Percentiles rank a stretch among this genome's conserved stretches.
These are phyloP conservation scores for Achlya flavicornis DNA, from an alignment of 2,888 invertebrate genomes.

Conservation along the genomic window DNA sequence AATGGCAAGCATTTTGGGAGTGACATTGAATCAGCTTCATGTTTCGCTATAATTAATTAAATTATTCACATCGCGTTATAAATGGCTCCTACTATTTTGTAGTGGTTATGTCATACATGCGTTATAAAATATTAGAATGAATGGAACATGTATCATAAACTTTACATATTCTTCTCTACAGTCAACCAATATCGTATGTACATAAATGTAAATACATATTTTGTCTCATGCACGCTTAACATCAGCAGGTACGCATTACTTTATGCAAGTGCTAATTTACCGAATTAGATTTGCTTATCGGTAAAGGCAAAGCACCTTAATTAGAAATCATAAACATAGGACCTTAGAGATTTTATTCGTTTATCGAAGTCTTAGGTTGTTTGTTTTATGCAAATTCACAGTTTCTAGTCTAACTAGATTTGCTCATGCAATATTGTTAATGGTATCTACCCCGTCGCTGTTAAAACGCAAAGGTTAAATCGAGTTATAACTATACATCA, in stretches of 20 bases:
- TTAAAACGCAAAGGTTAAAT: conserved; percentile 2
- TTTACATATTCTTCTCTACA: too few relatives aligned
- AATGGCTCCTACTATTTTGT: background rate
- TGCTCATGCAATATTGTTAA: background rate
- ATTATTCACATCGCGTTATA: conserved; percentile 32
- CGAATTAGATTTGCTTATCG: too few relatives aligned
- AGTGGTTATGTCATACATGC: background rate
- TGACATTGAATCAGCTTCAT: conserved; percentile 36
- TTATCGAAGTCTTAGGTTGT: background rate
- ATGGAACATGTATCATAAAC: too few relatives aligned
- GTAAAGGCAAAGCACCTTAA: too few relatives aligned
- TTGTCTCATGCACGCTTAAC: background rate
- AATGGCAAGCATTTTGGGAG: conserved; percentile 35
- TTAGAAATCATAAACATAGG: background rate
- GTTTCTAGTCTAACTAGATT: background rate
- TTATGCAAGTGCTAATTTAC: too few relatives aligned
- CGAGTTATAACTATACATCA: conserved; percentile 18
- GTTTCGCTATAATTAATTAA: conserved; percentile 43
- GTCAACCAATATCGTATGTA: too few relatives aligned
- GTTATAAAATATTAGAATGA: too few relatives aligned
- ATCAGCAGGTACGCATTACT: background rate
- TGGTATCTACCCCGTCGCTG: background rate
- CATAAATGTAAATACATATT: too few relatives aligned
- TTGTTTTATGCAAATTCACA: background rate
- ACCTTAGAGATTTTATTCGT: background rate